Conservation (phyloP, 2,797 vertebrate species). For the Danionella dracula region DNA sequence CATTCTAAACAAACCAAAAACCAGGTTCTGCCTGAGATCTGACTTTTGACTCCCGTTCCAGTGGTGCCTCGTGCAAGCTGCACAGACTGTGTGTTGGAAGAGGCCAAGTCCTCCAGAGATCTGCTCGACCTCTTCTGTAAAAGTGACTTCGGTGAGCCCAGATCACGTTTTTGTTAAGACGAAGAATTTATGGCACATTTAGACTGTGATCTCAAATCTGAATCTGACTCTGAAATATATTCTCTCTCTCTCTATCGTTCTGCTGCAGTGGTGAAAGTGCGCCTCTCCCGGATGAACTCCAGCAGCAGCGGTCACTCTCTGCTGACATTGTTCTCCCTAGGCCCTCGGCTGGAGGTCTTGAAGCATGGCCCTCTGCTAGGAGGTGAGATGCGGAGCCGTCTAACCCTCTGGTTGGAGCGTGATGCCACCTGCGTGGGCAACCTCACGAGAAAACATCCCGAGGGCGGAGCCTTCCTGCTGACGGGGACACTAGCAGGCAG, state of each 20-base stretch:
- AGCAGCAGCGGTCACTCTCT: slow-evolving; percentile 52
- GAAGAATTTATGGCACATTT: too few species aligned
- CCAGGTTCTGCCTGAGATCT: neutral
- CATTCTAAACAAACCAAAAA: too few species aligned
- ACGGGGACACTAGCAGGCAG: slow-evolving; percentile 72
- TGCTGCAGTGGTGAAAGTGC: slow-evolving; percentile 73
- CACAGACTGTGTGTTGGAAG: slow-evolving; percentile 77
- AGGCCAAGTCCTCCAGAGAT: slow-evolving; percentile 67
- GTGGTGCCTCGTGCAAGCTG: slow-evolving; percentile 78
- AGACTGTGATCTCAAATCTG: too few species aligned
- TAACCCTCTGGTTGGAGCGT: slow-evolving; percentile 76
- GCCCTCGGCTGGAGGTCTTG: slow-evolving; percentile 71
- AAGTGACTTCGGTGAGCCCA: slow-evolving; percentile 77
- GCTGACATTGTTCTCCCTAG: slow-evolving; percentile 72
- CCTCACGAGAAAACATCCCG: slow-evolving; percentile 70
- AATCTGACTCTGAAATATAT: neutral
- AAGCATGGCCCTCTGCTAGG: slow-evolving; percentile 75
- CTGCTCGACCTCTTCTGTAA: slow-evolving; percentile 75
- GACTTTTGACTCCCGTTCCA: slow-evolving; percentile 39
- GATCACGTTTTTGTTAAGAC: neutral
- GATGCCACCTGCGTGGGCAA: slow-evolving; percentile 79
- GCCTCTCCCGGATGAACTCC: slow-evolving; percentile 66
- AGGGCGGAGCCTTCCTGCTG: slow-evolving; percentile 70
- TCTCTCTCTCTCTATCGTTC: neutral
- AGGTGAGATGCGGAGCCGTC: slow-evolving; percentile 64